Conservation (phyloP, 2,888 invertebrate genomes). For the Leuctra nigra region DNA sequence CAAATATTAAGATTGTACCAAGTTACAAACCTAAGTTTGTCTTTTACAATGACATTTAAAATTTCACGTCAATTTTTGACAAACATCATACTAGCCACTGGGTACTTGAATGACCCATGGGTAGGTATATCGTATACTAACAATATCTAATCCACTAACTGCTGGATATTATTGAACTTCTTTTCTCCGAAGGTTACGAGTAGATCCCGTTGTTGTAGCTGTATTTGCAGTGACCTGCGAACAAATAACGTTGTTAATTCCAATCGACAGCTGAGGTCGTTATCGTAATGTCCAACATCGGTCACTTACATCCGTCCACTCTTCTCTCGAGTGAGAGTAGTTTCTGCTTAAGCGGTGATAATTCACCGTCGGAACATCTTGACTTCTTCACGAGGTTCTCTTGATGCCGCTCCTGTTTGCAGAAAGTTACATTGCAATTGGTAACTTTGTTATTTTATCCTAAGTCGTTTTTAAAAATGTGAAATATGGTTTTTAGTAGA, state of each 20-base stretch:
- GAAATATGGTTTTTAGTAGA: background rate
- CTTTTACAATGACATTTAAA: no score
- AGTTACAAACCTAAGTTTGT: no score
- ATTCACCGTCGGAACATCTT: background rate
- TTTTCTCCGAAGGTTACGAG: no score
- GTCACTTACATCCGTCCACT: slow-evolving; percentile 1
- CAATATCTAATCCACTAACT: no score
- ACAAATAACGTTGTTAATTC: background rate
- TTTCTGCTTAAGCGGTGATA: background rate
- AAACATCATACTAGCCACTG: no score
- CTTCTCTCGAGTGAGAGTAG: slow-evolving; percentile 1
- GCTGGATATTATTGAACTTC: no score
- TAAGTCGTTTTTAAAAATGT: background rate
- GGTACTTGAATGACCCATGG: no score
- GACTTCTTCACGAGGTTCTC: slow-evolving; percentile 6
- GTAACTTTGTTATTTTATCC: background rate
- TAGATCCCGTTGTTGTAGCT: slow-evolving; percentile 4
- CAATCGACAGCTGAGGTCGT: background rate
- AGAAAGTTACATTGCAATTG: background rate
- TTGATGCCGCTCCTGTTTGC: slow-evolving; percentile 8
- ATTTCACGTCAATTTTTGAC: no score
- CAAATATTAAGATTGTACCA: no score
- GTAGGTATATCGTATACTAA: no score
- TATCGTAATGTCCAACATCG: background rate
- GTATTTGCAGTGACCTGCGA: slow-evolving; percentile 11